These are phyloP conservation scores for Drosophila setosimentum DNA, from an alignment of 2,888 invertebrate species.

Conservation along the genomic window DNA sequence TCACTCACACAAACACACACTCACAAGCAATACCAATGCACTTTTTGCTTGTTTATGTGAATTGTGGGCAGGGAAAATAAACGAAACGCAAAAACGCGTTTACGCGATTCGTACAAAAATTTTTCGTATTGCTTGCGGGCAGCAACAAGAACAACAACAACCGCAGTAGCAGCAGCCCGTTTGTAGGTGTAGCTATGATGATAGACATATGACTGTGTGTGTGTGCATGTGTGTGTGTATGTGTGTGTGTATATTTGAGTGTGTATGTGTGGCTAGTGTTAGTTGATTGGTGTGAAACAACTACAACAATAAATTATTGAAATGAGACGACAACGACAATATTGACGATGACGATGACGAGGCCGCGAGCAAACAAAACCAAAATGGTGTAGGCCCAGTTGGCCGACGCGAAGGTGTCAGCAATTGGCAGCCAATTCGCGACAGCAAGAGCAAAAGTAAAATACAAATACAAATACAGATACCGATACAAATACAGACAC, in stretches of 20 bases:
- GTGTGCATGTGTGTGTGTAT: slow-evolving; percentile 38
- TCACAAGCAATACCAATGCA: slow-evolving; percentile 26
- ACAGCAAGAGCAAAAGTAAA: slow-evolving; percentile 18
- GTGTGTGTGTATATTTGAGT: slow-evolving; percentile 19
- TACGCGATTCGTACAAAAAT: slow-evolving; percentile 84
- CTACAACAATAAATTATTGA: slow-evolving; percentile 81
- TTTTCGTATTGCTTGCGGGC: slow-evolving; percentile 53
- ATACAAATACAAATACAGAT: slow-evolving; percentile 38
- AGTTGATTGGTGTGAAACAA: slow-evolving; percentile 65
- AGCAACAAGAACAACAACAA: slow-evolving; percentile 41
- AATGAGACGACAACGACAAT: slow-evolving; percentile 72
- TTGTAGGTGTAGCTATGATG: slow-evolving; percentile 71
- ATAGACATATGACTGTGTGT: slow-evolving; percentile 39
- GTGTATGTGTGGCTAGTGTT: slow-evolving; percentile 37
- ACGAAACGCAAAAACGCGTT: slow-evolving; percentile 83
- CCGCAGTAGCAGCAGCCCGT: slow-evolving; percentile 38
- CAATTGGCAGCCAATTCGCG: slow-evolving; percentile 59
- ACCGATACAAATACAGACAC: slow-evolving; percentile 16
- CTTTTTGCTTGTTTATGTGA: slow-evolving; percentile 58
- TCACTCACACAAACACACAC: slow-evolving; percentile 38
- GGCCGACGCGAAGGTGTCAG: slow-evolving; percentile 74
- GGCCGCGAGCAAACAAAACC: slow-evolving; percentile 65
- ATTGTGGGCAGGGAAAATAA: slow-evolving; percentile 85
- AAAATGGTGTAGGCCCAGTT: slow-evolving; percentile 80
- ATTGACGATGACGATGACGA: slow-evolving; percentile 57